phyloP scores from a whole-genome alignment of 2,888 invertebrate species.

The Ophonus ardosiacus region DNA sequence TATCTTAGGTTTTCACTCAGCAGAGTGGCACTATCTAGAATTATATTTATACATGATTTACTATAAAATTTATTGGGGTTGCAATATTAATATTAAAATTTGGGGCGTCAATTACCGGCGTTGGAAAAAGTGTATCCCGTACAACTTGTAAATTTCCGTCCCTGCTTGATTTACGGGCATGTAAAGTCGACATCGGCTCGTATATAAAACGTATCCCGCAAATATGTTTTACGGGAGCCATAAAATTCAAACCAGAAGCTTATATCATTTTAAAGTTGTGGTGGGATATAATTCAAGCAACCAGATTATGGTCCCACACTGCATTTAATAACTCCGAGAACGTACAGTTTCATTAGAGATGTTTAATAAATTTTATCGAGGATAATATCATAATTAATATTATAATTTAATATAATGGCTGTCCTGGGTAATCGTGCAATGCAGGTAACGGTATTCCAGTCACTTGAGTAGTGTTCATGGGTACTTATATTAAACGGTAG shows the following conservation, averaged over 20 bases:
- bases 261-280: slow-evolving; percentile 67
- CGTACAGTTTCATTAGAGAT: slow-evolving; percentile 24
- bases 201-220: slow-evolving; percentile 70
- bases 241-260: slow-evolving; percentile 70
- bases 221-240: slow-evolving; percentile 71
- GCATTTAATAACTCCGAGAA: not conserved
- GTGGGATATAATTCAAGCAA: slow-evolving; percentile 38
- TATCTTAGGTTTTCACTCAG: too few relatives aligned
- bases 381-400: slow-evolving; percentile 26
- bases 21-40: too few relatives aligned
- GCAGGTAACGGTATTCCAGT: slow-evolving; percentile 5
- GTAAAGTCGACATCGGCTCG: slow-evolving; percentile 11
- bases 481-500: not conserved
- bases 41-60: not conserved
- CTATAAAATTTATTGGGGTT: not conserved
- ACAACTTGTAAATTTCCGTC: slow-evolving; percentile 58
- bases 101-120: slow-evolving; percentile 21
- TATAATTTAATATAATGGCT: slow-evolving; percentile 21
- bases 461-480: not conserved
- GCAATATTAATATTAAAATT: slow-evolving; percentile 15
- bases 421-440: slow-evolving; percentile 11
- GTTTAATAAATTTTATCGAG: slow-evolving; percentile 24
- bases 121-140: slow-evolving; percentile 43
- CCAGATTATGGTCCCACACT: slow-evolving; percentile 39
- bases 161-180: slow-evolving; percentile 46